Evolutionary conservation across 2,797 vertebrate species (phyloP), one percentile per base, ranked within the genome.

Genomic region (Pelobates cultripes): DNA sequence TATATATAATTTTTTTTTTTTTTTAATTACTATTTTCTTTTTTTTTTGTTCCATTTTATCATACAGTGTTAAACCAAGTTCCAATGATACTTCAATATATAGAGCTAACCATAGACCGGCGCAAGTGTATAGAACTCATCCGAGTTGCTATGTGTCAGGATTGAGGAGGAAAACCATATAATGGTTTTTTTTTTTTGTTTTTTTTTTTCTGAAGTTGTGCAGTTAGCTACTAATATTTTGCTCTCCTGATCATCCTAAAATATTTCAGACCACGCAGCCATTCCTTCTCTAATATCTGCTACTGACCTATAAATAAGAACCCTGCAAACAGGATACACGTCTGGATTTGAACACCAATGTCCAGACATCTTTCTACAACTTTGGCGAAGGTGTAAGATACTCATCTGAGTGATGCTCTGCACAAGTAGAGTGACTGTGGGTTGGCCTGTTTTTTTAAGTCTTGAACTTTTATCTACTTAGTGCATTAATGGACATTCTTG

Each of bases 61-160:
- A 72, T 79, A 76, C 74, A 80, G 82, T 84, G 73, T 84, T 84
- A 84, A 66, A 77, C 73, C 15, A 74, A 41, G 70, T 42, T 12
- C 15, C 14, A 68, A 28, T 80, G 47, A 47, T 64, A 70, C 78
- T 45, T 43, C 28, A n/a, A 72, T 57, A 43, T 40, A 47, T 64
- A 78, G 68, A 79, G 10, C 17, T 60, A 75, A n/a, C 17, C 5
- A 53, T 15, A n/a, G 43, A 70, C 43, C 45, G n/a, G 70, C 15
- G 17, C 57, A 28, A 28, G 28, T 28, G 28, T 28, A 28, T 28
- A 28, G 28, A 28, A 28, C 2, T 66, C 53, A 47, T 67, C 42
- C 6, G 7, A 69, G 68, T 73, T 45, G 44, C 51, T 47, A 6
- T 55, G 43, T 28, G 42, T 40, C 44, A 78, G 8, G 68, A 60